Conservation (phyloP, 2,888 invertebrate species). For the Microchrysa polita region DNA sequence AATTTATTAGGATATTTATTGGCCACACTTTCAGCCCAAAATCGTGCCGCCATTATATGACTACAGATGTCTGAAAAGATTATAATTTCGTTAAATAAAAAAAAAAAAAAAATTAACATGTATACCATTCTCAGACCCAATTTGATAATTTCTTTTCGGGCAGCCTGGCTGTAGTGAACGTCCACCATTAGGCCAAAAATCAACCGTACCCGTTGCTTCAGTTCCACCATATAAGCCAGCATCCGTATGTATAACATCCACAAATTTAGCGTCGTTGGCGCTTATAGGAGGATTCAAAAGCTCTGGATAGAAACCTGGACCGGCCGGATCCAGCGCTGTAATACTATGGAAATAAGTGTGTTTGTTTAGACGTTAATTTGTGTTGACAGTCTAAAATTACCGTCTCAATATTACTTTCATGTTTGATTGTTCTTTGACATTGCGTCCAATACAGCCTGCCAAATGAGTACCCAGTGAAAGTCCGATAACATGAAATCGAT, state of each 20-base stretch:
- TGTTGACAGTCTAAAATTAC: neutral
- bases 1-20: conserved; percentile 63
- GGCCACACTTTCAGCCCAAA: conserved; percentile 69
- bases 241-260: conserved; percentile 73
- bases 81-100: neutral
- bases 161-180: conserved; percentile 67
- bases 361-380: no score
- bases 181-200: conserved; percentile 69
- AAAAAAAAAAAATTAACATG: neutral
- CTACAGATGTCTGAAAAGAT: conserved; percentile 68
- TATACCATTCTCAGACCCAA: conserved; percentile 49
- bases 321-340: conserved; percentile 71
- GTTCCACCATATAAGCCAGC: conserved; percentile 67
- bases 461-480: conserved; percentile 63
- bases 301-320: conserved; percentile 67
- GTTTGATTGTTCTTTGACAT: conserved; percentile 54
- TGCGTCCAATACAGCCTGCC: conserved; percentile 60
- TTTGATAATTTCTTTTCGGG: conserved; percentile 55
- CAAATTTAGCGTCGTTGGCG: conserved; percentile 66
- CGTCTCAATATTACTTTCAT: conserved; percentile 14
- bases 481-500: conserved; percentile 60
- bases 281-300: conserved; percentile 59
- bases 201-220: conserved; percentile 65
- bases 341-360: conserved; percentile 61
- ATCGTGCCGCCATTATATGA: conserved; percentile 72